These are phyloP conservation scores for Heterocephalus glaber DNA, from an alignment of 2,113 vertebrate genomes.

Conservation along the genomic window DNA sequence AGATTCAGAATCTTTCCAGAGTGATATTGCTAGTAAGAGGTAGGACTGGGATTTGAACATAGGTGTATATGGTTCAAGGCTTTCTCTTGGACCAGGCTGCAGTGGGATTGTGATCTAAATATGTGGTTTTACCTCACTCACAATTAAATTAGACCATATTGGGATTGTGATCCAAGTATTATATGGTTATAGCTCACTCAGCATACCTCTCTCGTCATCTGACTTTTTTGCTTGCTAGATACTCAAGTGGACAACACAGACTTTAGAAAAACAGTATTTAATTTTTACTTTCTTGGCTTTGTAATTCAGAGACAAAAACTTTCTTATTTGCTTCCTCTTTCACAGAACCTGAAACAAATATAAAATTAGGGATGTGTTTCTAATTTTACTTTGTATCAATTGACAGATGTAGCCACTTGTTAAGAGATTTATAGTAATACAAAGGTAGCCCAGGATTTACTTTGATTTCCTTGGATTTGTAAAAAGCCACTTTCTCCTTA, in stretches of 20 bases:
- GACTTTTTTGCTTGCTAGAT: neutral
- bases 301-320: constrained; percentile 45
- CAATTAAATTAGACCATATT: neutral
- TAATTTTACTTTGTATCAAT: constrained; percentile 31
- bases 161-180: neutral
- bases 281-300: constrained; percentile 64
- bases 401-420: neutral
- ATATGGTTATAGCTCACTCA: neutral
- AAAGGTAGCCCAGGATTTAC: neutral
- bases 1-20: neutral
- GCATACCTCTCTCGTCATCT: neutral
- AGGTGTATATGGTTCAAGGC: neutral
- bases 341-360: constrained; percentile 30
- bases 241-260: neutral
- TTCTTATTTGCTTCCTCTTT: constrained; percentile 72
- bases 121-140: neutral
- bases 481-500: constrained; percentile 41
- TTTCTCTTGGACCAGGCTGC: neutral
- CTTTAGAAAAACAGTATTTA: constrained; percentile 33
- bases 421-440: constrained; percentile 51
- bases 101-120: neutral
- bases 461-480: constrained; percentile 43
- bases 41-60: neutral
- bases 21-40: neutral
- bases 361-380: constrained; percentile 56